Base-by-base conservation (phyloP, 1,140 invertebrate genomes). In the Melitaea cinxia region DNA sequence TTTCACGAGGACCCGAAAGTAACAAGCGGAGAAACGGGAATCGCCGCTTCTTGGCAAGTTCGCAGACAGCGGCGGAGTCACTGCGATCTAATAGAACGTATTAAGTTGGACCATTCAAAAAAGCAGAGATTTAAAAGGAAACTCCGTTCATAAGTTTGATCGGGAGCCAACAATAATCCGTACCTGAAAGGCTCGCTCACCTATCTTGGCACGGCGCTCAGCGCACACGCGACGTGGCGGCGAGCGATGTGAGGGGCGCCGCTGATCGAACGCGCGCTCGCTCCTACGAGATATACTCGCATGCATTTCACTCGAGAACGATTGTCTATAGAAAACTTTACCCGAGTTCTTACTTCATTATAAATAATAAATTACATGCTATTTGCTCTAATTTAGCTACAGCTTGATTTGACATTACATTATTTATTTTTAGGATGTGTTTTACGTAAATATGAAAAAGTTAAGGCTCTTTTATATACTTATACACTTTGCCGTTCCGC, bases 151-250 rank as follows among this genome's bases (percentile, higher is more conserved):
- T 78, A 83, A 78, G 71, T 83, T 85, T 88, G 79, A 86, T 82
- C 77, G 65, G 65, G 68, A 74, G 85, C 82, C 85, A 88, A 88
- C 75, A 83, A 83, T 83, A 86, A 83, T 85, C 77, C 77, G 49
- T 81, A 84, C 82, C 85, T 85, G 83, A 80, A 82, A 83, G 78
- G 77, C 80, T 72, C 62, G 70, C 77, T 81, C 80, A 76, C 67
- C 59, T 77, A 69, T 81, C 73, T 85, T 85, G 82, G 82, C 84
- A 83, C 80, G 72, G 64, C 73, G n/a, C n/a, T n/a, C n/a, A n/a
- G n/a, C n/a, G n/a, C n/a, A n/a, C n/a, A n/a, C n/a, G n/a, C n/a
- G n/a, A n/a, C n/a, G n/a, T n/a, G n/a, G n/a, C n/a, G n/a, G n/a
- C n/a, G n/a, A n/a, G n/a, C n/a, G n/a, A n/a, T n/a, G 39, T 17